phyloP scores from a whole-genome alignment of 1,140 invertebrate genomes.

The Neodiprion lecontei region DNA sequence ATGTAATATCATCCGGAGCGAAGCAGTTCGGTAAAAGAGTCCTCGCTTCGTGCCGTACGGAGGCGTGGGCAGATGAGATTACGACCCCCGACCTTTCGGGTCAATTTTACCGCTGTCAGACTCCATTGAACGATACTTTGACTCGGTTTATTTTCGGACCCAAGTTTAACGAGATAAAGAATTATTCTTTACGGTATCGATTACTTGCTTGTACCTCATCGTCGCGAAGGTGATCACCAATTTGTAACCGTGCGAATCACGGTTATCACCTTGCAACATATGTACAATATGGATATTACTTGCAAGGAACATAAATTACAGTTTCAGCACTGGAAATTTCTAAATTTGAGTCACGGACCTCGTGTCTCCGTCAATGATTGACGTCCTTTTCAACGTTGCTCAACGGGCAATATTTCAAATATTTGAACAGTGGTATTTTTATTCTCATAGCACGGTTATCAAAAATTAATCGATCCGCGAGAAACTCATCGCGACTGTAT shows the following conservation, averaged over 20 bases:
- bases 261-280: not conserved
- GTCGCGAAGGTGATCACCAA: not conserved
- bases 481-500: too few relatives aligned
- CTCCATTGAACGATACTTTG: slow-evolving; percentile 5
- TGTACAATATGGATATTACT: not conserved
- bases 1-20: not conserved
- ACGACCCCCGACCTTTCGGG: not conserved
- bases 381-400: not conserved
- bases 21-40: not conserved
- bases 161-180: not conserved
- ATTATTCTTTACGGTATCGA: not conserved
- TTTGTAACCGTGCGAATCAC: not conserved
- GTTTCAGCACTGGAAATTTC: not conserved
- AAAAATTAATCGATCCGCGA: too few relatives aligned
- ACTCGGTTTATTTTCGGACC: not conserved
- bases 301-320: not conserved
- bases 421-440: not conserved
- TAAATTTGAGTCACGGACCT: not conserved
- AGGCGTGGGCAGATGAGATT: not conserved
- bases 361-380: not conserved
- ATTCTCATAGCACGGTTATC: not conserved
- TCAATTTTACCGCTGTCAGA: not conserved
- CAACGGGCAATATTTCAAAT: not conserved
- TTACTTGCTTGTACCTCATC: too few relatives aligned
- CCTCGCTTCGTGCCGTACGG: too few relatives aligned